phyloP scores from a whole-genome alignment of 2,888 invertebrate species.

The Cancer borealis region DNA sequence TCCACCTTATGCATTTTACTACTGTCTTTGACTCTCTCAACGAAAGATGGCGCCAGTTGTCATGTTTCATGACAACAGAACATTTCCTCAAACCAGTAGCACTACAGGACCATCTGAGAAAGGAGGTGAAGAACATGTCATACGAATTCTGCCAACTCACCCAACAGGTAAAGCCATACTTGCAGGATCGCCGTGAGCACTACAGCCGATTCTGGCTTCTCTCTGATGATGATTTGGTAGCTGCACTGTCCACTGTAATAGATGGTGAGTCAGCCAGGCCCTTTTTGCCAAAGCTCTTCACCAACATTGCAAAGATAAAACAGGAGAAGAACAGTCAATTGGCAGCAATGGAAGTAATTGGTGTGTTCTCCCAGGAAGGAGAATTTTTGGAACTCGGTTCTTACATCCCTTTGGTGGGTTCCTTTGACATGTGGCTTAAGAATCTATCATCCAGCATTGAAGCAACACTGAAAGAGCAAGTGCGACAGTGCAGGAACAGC shows the following conservation, averaged over 20 bases:
- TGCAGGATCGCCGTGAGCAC: constrained; percentile 66
- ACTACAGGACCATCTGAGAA: constrained; percentile 55
- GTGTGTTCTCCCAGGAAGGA: constrained; percentile 72
- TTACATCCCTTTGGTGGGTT: constrained; percentile 67
- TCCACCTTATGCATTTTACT: constrained; percentile 61
- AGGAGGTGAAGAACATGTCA: constrained; percentile 53
- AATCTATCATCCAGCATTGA: constrained; percentile 64
- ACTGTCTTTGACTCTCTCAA: constrained; percentile 69
- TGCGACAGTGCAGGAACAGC: constrained; percentile 74
- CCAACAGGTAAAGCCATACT: constrained; percentile 51
- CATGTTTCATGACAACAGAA: constrained; percentile 50
- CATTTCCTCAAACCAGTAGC: constrained; percentile 59
- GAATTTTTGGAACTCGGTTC: constrained; percentile 71
- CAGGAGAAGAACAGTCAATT: constrained; percentile 67
- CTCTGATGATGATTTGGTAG: constrained; percentile 72
- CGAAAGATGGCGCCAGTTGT: constrained; percentile 59
- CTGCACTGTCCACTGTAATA: constrained; percentile 69
- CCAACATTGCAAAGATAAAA: constrained; percentile 71
- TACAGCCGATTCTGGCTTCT: constrained; percentile 73
- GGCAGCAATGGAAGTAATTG: constrained; percentile 72
- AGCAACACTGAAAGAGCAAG: constrained; percentile 69
- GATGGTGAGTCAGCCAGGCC: constrained; percentile 70
- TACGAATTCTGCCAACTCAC: constrained; percentile 52
- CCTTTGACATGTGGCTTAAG: constrained; percentile 69
- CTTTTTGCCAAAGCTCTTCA: constrained; percentile 73